Base-by-base conservation (phyloP, 2,888 invertebrate genomes). In the Piscicola geometra region DNA sequence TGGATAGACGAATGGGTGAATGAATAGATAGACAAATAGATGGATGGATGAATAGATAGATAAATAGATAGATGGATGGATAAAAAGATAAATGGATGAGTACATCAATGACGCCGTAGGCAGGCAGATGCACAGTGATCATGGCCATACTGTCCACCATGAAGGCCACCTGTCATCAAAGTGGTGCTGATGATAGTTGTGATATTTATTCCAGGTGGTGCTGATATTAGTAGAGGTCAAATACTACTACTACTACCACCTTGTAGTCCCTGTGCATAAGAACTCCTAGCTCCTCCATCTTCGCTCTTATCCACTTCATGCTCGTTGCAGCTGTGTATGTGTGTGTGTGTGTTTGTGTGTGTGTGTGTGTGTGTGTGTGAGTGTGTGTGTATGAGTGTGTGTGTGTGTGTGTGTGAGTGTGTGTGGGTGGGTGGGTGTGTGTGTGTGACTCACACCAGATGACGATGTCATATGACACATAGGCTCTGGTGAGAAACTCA, bases 281-380 rank as follows among this genome's bases (percentile, higher is more conserved):
- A 0, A 97, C 94, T 0, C 95, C 95, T 0, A 98, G 87, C 67
- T 96, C 86, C 77, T 91, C 90, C 95, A 98, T 95, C 86, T 97
- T 97, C 82, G 95, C 94, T 81, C 95, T 93, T 67, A 98, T 96
- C 96, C 96, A 97, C 82, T 93, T 94, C 95, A 97, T 96, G 78
- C 93, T 92, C 0, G 97, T 97, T 0, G 97, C 97, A 1, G 97
- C 86, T 86, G 80, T 21, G 81, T 30, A 33, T 28, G 0, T 15
- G 33, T n/a, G 25, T 67, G 68, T 35, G 15, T 18, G 15, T 67
- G 32, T 33, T 3, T 33, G 33, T n/a, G 28, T 32, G 18, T 21
- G 25, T 32, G 32, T 33, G 18, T 67, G 18, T 67, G 25, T 56
- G 80, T 21, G 81, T 30, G 32, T 28, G 0, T 15, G 33, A 18